A percentile compares a stretch with the other conserved stretches of the same genome.
These are phyloP conservation scores for Tetramorium parvispinum DNA, from an alignment of 1,140 invertebrate genomes.

Conservation along the genomic window DNA sequence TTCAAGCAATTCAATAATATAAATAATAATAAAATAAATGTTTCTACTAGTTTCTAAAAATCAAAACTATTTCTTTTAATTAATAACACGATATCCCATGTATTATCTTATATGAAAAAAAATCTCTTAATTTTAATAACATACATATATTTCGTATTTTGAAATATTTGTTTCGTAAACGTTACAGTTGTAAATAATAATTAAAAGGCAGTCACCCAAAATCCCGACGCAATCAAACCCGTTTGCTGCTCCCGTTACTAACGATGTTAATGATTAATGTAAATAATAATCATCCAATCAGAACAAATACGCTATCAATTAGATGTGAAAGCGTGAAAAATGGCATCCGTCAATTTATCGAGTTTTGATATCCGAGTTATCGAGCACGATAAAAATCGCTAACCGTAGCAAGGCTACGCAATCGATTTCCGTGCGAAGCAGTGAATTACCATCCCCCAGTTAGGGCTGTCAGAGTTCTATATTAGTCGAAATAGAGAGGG, in stretches of 20 bases:
- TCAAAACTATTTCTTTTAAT: neutral
- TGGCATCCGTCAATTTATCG: constrained; percentile 3
- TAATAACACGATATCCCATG: neutral
- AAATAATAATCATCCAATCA: constrained; percentile 38
- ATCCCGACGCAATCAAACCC: constrained; percentile 5
- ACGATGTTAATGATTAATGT: constrained; percentile 20
- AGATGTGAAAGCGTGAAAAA: constrained; percentile 7
- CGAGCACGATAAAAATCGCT: constrained; percentile 13
- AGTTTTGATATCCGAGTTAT: constrained; percentile 34
- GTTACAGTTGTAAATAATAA: constrained; percentile 25
- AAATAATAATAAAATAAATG: neutral
- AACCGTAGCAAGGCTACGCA: neutral
- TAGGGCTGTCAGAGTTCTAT: constrained; percentile 5
- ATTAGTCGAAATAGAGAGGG: neutral
- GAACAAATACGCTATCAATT: constrained; percentile 21
- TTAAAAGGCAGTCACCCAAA: constrained; percentile 6
- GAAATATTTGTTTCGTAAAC: neutral
- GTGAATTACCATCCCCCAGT: neutral
- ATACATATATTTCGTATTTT: neutral
- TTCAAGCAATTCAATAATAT: neutral
- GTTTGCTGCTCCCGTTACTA: neutral
- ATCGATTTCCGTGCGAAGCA: neutral
- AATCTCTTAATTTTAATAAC: neutral
- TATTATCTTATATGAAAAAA: neutral
- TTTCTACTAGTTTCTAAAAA: neutral